These are phyloP conservation scores for Drosophila crucigera DNA, from an alignment of 2,888 invertebrate genomes.

Conservation along the genomic window DNA sequence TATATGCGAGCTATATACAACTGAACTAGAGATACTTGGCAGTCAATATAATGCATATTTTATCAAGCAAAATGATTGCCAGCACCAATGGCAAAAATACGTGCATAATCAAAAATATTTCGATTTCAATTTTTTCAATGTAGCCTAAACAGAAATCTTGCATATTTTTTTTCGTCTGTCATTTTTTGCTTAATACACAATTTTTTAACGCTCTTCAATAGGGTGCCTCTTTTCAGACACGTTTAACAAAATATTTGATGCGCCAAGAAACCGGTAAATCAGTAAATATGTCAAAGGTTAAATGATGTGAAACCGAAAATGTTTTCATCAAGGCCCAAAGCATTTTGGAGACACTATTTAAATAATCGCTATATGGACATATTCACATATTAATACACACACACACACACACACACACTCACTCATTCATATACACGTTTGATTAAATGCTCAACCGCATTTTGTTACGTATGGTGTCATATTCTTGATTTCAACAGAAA, in stretches of 20 bases:
- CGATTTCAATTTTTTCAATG: background rate
- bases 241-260: constrained; percentile 16
- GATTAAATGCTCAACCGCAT: constrained; percentile 12
- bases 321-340: constrained; percentile 17
- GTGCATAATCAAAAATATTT: constrained; percentile 7
- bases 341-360: constrained; percentile 29
- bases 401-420: background rate
- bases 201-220: background rate
- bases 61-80: background rate
- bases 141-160: constrained; percentile 1
- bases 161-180: background rate
- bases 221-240: constrained; percentile 8
- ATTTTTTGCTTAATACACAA: background rate
- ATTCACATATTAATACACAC: background rate
- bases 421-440: background rate
- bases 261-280: constrained; percentile 17
- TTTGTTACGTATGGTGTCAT: constrained; percentile 41
- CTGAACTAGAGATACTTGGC: background rate
- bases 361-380: constrained; percentile 3
- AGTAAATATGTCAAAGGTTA: constrained; percentile 33
- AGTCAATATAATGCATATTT: too few species aligned
- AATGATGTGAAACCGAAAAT: constrained; percentile 4
- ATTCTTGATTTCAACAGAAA: constrained; percentile 46
- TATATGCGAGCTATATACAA: background rate
- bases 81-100: background rate